A percentile compares a stretch with the other conserved stretches of the same genome.
These are phyloP conservation scores for Montifringilla adamsi DNA, from an alignment of 2,113 vertebrate genomes.

Conservation along the genomic window DNA sequence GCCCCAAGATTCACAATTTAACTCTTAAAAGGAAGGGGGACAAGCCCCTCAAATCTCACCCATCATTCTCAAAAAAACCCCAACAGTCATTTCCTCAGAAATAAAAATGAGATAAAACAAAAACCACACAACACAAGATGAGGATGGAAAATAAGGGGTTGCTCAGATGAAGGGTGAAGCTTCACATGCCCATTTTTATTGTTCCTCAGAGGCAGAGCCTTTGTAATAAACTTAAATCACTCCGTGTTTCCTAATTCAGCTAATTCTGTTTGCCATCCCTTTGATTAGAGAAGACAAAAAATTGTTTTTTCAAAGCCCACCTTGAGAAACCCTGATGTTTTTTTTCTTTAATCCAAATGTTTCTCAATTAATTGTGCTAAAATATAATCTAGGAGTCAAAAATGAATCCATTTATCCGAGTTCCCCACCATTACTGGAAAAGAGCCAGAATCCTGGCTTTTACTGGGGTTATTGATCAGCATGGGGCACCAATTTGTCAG, in stretches of 20 bases:
- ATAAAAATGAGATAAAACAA: background rate
- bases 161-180: background rate
- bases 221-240: background rate
- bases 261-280: background rate
- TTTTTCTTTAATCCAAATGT: background rate
- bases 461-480: conserved; percentile 89
- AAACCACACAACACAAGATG: background rate
- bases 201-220: background rate
- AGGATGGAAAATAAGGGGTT: background rate
- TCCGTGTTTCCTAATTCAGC: background rate
- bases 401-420: background rate
- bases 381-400: background rate
- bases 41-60: background rate
- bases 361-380: background rate
- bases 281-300: background rate
- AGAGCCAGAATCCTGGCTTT: conserved; percentile 84
- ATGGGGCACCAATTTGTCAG: conserved; percentile 4
- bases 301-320: background rate
- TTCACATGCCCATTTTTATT: background rate
- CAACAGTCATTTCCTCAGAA: background rate
- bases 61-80: background rate
- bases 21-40: background rate
- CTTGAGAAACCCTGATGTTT: background rate
- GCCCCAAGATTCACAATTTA: conserved; percentile 9
- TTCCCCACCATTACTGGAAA: background rate